Base-by-base conservation (phyloP, 92 coral and sea anemone genomes). In the Parazoanthus atlanticus region DNA sequence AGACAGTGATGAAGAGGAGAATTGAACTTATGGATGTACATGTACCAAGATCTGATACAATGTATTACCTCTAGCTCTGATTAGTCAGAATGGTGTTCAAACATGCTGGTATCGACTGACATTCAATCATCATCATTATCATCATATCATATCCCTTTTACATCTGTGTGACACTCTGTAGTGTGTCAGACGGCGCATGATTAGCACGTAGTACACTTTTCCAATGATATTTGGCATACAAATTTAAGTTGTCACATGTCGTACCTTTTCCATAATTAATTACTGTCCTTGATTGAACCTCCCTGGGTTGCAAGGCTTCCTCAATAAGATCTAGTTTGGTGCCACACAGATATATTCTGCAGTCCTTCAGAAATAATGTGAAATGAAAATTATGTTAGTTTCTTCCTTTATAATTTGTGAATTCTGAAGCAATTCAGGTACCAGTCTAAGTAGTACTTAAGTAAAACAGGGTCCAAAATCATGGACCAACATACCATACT, bases 281-380 rank as follows among this genome's bases (percentile, higher is more conserved):
- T 11, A 91, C 96, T 71, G 95, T 74, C 89, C 90, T 93, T 17
- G 94, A 87, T 28, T 92, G 93, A 11, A 97, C 96, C 54, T 93
- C 99, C 84, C 99, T 91, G n/a, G 95, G 92, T 8, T 91, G 64
- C 16, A 91, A 38, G 38, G 98, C 98, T 33, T 97, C 98, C 74
- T 93, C 96, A 88, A 97, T 94, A 32, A 97, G 91, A 76, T 97
- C 99, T 58, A 95, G 91, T 94, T 97, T 97, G 29, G 99, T 97
- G 73, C 99, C 99, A 95, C 99, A 97, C 34, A 97, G 92, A 89
- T 97, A 97, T 23, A 97, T 93, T 76, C 88, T 95, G 86, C 99
- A 97, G 43, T 97, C 98, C 99, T 97, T 67, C 8, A 65, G 40
- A 21, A 65, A 91, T 70, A 71, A 40, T 6, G 0, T 9, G 19